Percentiles rank a stretch among this genome's conserved stretches.
These are phyloP conservation scores for Onychomys arenicola DNA, from an alignment of 2,797 vertebrate genomes.

Conservation along the genomic window DNA sequence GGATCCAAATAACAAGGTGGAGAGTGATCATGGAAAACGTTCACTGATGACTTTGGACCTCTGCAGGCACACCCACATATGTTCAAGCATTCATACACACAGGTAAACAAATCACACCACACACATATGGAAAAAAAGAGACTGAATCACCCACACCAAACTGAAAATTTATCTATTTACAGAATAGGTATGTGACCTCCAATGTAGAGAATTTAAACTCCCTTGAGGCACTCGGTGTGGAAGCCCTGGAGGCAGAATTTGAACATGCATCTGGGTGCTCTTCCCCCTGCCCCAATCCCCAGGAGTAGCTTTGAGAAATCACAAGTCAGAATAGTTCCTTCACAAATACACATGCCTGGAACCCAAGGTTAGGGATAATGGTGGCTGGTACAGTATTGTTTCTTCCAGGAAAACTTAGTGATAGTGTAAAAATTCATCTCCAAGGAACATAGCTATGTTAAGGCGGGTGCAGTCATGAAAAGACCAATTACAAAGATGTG, in stretches of 20 bases:
- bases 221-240: not conserved
- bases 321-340: not conserved
- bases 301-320: not conserved
- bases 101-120: not conserved
- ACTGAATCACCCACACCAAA: not conserved
- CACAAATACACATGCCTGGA: not conserved
- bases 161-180: not conserved
- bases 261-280: not conserved
- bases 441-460: not conserved
- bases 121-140: not conserved
- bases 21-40: not conserved
- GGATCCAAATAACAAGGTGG: not conserved
- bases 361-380: not conserved
- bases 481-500: not conserved
- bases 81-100: not conserved
- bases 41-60: not conserved
- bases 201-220: not conserved
- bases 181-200: not conserved
- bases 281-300: not conserved
- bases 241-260: not conserved
- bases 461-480: not conserved
- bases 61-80: not conserved
- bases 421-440: not conserved
- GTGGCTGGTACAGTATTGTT: constrained; percentile 1
- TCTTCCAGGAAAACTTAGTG: not conserved